Evolutionary conservation across 2,888 invertebrate species (phyloP).

Genomic region (Pristionchus fissidentatus): DNA sequence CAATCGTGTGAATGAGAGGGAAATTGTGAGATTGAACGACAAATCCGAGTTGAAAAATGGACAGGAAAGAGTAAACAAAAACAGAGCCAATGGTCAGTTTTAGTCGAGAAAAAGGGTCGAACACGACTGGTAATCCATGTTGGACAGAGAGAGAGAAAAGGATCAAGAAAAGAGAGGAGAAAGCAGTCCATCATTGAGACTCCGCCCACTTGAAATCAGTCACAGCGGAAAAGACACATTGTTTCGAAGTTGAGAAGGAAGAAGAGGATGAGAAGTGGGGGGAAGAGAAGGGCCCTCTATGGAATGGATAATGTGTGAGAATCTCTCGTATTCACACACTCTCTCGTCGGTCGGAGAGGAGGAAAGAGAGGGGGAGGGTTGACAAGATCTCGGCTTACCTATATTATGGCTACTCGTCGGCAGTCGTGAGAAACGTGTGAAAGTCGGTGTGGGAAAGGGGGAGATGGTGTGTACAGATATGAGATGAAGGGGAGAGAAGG

Average conservation of each 20-base stretch:
- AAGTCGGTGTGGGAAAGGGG: neutral
- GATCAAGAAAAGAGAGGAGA: slow-evolving; percentile 7
- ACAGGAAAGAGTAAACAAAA: slow-evolving; percentile 2
- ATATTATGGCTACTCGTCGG: too few species aligned
- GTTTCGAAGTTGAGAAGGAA: slow-evolving; percentile 12
- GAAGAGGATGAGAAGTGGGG: neutral
- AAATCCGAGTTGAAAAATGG: neutral
- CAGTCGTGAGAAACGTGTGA: slow-evolving; percentile 30
- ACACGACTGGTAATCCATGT: slow-evolving; percentile 20
- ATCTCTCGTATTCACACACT: neutral
- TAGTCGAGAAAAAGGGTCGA: neutral
- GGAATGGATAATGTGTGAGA: neutral
- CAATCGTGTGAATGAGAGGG: neutral
- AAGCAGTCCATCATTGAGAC: neutral
- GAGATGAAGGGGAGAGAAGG: too few species aligned
- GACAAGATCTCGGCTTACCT: slow-evolving; percentile 19
- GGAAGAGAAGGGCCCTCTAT: slow-evolving; percentile 5
- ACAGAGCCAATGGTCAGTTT: too few species aligned
- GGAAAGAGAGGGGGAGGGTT: neutral
- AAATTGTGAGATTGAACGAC: neutral
- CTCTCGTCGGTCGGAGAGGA: neutral
- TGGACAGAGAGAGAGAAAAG: slow-evolving; percentile 9
- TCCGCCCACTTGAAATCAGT: slow-evolving; percentile 22
- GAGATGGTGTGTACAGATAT: neutral
- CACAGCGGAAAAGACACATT: slow-evolving; percentile 13